These are phyloP conservation scores for Cantharis nigra DNA, from an alignment of 2,888 invertebrate genomes.

Conservation along the genomic window DNA sequence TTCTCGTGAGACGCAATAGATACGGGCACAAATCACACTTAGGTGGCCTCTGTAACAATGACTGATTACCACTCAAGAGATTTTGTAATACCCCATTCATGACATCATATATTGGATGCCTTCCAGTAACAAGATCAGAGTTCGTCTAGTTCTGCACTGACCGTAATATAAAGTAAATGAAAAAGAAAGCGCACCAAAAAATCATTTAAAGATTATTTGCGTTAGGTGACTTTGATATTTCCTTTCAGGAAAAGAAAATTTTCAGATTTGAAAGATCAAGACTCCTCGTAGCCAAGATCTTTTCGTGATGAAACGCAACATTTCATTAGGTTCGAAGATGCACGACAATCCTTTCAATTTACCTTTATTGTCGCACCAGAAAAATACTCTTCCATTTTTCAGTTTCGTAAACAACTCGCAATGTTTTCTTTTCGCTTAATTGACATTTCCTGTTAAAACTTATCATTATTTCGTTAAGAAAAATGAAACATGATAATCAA, in stretches of 20 bases:
- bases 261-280: slow-evolving; percentile 35
- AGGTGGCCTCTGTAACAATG: slow-evolving; percentile 41
- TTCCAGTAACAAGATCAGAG: slow-evolving; percentile 15
- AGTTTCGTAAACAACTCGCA: neutral
- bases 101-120: slow-evolving; percentile 15
- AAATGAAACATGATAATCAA: slow-evolving; percentile 36
- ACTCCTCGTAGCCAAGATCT: slow-evolving; percentile 24
- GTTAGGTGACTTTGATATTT: neutral
- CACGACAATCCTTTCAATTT: slow-evolving; percentile 23
- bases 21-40: slow-evolving; percentile 49
- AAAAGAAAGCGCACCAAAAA: slow-evolving; percentile 11
- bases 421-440: slow-evolving; percentile 13
- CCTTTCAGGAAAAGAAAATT: slow-evolving; percentile 19
- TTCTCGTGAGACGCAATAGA: slow-evolving; percentile 25
- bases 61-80: slow-evolving; percentile 35
- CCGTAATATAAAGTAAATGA: neutral
- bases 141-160: slow-evolving; percentile 6
- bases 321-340: slow-evolving; percentile 24
- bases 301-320: slow-evolving; percentile 20
- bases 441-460: slow-evolving; percentile 30
- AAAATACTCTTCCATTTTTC: neutral
- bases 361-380: slow-evolving; percentile 14
- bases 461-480: slow-evolving; percentile 35
- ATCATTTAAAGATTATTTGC: neutral
- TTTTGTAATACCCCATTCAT: slow-evolving; percentile 26